Percentiles rank a stretch among this genome's conserved stretches.
Evolutionary conservation across 2,113 vertebrate species (phyloP).

Genomic region (Mohoua ochrocephala): DNA sequence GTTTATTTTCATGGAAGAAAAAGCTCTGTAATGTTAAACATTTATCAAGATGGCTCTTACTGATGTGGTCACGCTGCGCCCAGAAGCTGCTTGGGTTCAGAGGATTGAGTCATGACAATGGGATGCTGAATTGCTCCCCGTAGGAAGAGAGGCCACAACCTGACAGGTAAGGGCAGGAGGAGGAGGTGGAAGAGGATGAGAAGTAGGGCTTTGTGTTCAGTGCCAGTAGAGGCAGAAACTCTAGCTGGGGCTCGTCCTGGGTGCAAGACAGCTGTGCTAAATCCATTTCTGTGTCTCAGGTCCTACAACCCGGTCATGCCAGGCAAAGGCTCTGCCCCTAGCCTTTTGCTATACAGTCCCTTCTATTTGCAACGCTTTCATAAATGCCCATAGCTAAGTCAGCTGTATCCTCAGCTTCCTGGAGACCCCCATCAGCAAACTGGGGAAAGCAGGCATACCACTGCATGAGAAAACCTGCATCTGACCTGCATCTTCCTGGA

Average conservation of each 20-base stretch:
- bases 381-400: background rate
- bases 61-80: background rate
- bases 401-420: background rate
- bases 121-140: background rate
- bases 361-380: background rate
- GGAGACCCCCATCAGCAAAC: background rate
- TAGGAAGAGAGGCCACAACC: background rate
- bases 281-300: background rate
- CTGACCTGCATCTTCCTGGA: background rate
- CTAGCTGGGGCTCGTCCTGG: background rate
- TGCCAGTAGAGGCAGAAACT: background rate
- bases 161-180: background rate
- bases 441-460: background rate
- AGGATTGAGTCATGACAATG: background rate
- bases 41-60: background rate
- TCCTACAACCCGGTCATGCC: background rate
- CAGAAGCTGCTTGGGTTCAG: background rate
- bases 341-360: background rate
- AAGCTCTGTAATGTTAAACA: background rate
- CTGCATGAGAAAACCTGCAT: background rate
- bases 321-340: background rate
- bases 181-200: background rate
- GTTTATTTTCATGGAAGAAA: slow-evolving; percentile 9
- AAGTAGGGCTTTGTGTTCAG: background rate
- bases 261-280: background rate